A percentile compares a stretch with the other conserved stretches of the same genome.
Evolutionary conservation across 2,113 vertebrate species (phyloP).

Genomic region (Lethenteron reissneri): DNA sequence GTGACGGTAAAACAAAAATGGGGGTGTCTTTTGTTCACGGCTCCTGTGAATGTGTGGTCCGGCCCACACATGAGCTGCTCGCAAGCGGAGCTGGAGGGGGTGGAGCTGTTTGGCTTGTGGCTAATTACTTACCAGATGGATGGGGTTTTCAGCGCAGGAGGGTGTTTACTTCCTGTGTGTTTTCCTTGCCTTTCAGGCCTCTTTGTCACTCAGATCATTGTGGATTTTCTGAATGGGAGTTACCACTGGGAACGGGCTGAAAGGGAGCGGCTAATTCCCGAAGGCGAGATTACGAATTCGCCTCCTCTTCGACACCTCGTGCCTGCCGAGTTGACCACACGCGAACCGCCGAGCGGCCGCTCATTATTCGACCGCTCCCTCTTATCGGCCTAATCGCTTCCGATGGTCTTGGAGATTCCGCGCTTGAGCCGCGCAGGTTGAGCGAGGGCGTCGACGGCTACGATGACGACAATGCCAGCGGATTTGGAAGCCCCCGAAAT

Average conservation of each 20-base stretch:
- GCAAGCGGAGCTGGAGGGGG: no score
- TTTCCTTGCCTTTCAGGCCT: slow-evolving; percentile 3
- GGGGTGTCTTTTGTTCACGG: not conserved
- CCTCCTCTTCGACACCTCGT: no score
- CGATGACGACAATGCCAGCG: no score
- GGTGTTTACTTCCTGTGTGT: slow-evolving; percentile 5
- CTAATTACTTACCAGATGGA: slow-evolving; percentile 4
- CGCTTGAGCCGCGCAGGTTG: no score
- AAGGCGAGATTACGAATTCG: no score
- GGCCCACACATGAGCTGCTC: slow-evolving; percentile 1
- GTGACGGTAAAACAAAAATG: slow-evolving; percentile 4
- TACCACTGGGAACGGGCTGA: not conserved
- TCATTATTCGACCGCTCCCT: no score
- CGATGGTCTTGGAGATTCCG: no score
- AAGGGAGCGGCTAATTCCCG: not conserved
- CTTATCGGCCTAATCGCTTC: no score
- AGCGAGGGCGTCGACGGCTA: no score
- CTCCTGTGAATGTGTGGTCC: slow-evolving; percentile 5
- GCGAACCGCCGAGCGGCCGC: no score
- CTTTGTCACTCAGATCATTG: slow-evolving; percentile 6
- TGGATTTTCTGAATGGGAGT: slow-evolving; percentile 1
- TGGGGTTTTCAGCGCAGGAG: slow-evolving; percentile 5
- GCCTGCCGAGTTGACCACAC: no score
- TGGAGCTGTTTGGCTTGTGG: slow-evolving; percentile 4
- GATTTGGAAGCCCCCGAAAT: no score